phyloP scores from a whole-genome alignment of 2,888 invertebrate genomes.

The Leucophora obtusa region DNA sequence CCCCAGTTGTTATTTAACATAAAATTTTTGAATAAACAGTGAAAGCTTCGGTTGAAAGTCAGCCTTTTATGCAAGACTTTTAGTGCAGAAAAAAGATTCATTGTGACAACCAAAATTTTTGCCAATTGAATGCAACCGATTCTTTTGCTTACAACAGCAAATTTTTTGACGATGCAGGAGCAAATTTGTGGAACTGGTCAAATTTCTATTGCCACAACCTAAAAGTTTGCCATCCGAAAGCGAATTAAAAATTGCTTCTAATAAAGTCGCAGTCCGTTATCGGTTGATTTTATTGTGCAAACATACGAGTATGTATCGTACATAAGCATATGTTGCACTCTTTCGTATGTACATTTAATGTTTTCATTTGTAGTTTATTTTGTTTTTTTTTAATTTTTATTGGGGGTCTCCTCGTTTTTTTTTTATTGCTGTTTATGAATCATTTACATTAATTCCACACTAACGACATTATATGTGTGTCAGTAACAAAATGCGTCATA shows the following conservation, averaged over 20 bases:
- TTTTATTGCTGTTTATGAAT: slow-evolving; percentile 38
- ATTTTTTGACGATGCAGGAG: too few relatives aligned
- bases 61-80: too few relatives aligned
- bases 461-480: slow-evolving; percentile 23
- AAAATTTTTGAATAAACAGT: background rate
- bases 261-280: background rate
- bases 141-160: too few relatives aligned
- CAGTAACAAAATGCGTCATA: slow-evolving; percentile 46
- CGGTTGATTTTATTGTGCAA: background rate
- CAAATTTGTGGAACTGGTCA: too few relatives aligned
- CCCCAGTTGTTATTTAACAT: slow-evolving; percentile 1
- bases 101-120: too few relatives aligned
- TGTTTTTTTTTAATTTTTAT: slow-evolving; percentile 9
- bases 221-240: too few relatives aligned
- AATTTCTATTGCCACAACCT: too few relatives aligned
- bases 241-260: too few relatives aligned
- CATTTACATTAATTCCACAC: slow-evolving; percentile 27
- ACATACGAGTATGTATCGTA: too few relatives aligned
- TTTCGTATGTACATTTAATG: background rate
- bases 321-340: background rate
- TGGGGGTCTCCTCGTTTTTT: slow-evolving; percentile 26
- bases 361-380: background rate
- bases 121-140: too few relatives aligned
- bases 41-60: background rate
- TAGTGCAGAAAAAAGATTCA: too few relatives aligned